Evolutionary conservation across 2,888 invertebrate genomes (phyloP), one percentile per base, ranked within the genome.

Genomic region (Rhagonycha fulva): DNA sequence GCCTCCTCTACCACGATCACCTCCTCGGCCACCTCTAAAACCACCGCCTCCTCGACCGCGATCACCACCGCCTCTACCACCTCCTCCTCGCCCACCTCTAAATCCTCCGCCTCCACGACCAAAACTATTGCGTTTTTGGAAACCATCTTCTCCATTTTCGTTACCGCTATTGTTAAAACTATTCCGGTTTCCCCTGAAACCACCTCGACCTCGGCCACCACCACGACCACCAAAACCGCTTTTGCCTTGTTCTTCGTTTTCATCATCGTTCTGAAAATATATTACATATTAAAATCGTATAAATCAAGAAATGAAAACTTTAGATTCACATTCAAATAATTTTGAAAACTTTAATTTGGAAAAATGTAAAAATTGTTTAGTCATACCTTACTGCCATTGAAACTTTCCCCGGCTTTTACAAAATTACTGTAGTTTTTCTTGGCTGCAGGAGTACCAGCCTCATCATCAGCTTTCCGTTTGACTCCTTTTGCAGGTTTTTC

Each of bases 341-440:
- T 2, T n/a, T 3, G 10, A n/a, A n/a, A n/a, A n/a, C n/a, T 47
- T 2, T 12, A 62, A 62, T 3, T n/a, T 62, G 4, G 12, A 9
- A n/a, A 62, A n/a, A 62, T 62, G 14, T n/a, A n/a, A n/a, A 11
- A 23, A 4, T 47, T 47, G 9, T 4, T 11, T 14, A n/a, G 60
- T 71, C 47, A 47, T 47, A 47, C 47, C 47, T 47, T 7, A n/a
- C n/a, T 47, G n/a, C 47, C 47, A n/a, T 47, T 47, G 2, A 47
- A 12, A 47, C 0, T 2, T n/a, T n/a, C 5, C n/a, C 47, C 47
- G n/a, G 90, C 91, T 88, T 94, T 94, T 0, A 93, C 93, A 84
- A 95, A 95, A 84, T 95, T 95, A 78, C 83, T 90, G 84, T 94
- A 94, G 70, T 88, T 89, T 79, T 92, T 92, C 80, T 91, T 91